A percentile compares a stretch with the other conserved stretches of the same genome.
Evolutionary conservation across 2,113 vertebrate species (phyloP).

Genomic region (Amia ocellicauda): DNA sequence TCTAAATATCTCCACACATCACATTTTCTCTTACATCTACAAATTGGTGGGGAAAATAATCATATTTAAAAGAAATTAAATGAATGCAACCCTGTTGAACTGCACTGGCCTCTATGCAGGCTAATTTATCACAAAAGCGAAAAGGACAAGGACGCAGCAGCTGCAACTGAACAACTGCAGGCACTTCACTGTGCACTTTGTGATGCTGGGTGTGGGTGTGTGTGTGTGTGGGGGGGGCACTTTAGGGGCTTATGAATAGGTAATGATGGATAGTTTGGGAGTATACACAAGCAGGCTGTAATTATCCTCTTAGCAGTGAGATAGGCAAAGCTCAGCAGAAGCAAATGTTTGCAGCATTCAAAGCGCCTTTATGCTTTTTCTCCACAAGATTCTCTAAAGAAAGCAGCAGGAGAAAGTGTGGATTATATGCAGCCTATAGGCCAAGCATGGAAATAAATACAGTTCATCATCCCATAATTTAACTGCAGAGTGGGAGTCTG

Average conservation of each 20-base stretch:
- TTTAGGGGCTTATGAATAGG: constrained; percentile 21
- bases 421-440: no score
- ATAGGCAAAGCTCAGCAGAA: neutral
- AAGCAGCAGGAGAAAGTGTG: no score
- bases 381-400: no score
- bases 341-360: neutral
- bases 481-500: no score
- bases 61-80: neutral
- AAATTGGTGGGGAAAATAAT: neutral
- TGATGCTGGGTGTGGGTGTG: constrained; percentile 15
- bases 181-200: constrained; percentile 35
- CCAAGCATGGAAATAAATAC: no score
- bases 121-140: neutral
- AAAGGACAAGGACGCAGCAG: constrained; percentile 24
- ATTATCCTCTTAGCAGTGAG: neutral
- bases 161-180: constrained; percentile 43
- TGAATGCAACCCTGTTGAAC: neutral
- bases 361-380: no score
- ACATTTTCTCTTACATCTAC: neutral
- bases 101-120: neutral
- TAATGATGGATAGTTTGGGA: neutral
- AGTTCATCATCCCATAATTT: no score
- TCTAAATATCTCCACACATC: neutral
- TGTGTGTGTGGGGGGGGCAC: neutral
- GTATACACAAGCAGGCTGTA: neutral